phyloP scores from a whole-genome alignment of 2,888 invertebrate genomes.

The Ariolimax columbianus region DNA sequence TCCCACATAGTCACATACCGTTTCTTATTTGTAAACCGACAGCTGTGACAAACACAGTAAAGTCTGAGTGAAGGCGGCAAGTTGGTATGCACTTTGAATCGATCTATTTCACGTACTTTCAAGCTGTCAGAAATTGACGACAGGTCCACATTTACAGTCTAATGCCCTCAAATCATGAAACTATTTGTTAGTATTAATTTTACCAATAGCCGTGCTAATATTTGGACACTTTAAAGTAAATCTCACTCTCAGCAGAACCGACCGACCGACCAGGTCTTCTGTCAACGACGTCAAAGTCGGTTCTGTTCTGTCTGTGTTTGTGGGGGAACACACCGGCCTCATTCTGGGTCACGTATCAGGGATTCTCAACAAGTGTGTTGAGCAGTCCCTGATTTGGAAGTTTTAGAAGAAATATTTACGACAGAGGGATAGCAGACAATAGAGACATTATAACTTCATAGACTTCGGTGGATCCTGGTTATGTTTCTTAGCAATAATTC shows the following conservation, averaged over 20 bases:
- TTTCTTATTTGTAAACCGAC: neutral
- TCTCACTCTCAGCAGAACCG: neutral
- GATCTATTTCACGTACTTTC: neutral
- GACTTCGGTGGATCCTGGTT: too few species aligned
- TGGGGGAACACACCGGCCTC: neutral
- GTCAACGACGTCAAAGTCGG: neutral
- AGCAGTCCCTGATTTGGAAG: too few species aligned
- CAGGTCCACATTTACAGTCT: too few species aligned
- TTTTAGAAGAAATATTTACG: too few species aligned
- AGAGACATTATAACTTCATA: too few species aligned
- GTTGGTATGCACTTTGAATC: neutral
- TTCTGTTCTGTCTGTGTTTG: neutral
- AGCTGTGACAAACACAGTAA: neutral
- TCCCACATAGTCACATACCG: neutral
- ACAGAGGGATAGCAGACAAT: too few species aligned
- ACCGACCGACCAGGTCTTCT: neutral
- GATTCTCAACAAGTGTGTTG: neutral
- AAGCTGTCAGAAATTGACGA: neutral
- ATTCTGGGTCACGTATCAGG: neutral
- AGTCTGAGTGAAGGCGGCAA: conserved; percentile 1
- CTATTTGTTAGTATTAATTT: neutral
- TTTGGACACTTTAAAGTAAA: neutral
- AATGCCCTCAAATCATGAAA: too few species aligned
- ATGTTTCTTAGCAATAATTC: too few species aligned
- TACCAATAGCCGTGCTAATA: neutral